A percentile compares a stretch with the other conserved stretches of the same genome.
These are phyloP conservation scores for Heterocephalus glaber DNA, from an alignment of 2,113 vertebrate genomes.

Conservation along the genomic window DNA sequence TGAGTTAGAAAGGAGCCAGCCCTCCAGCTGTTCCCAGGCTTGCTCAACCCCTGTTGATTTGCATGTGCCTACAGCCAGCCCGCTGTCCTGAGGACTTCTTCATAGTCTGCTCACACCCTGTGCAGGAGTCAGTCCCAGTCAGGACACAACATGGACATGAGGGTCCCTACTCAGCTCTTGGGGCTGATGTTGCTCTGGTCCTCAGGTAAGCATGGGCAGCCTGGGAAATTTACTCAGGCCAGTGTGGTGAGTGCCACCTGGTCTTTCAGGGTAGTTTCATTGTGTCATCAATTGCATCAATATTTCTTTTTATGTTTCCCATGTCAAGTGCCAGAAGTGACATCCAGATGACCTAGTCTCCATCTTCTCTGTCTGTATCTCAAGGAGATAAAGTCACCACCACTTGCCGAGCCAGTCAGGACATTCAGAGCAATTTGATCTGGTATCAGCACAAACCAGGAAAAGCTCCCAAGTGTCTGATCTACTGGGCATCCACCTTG, in stretches of 20 bases:
- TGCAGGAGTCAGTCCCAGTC: too few relatives aligned
- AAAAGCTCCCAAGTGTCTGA: not conserved
- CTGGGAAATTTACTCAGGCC: too few relatives aligned
- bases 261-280: not conserved
- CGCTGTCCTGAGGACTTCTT: not conserved
- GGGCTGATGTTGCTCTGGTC: not conserved
- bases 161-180: not conserved
- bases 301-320: not conserved
- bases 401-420: not conserved
- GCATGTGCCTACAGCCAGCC: not conserved
- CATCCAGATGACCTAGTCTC: too few relatives aligned
- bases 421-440: not conserved
- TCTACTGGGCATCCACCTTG: not conserved
- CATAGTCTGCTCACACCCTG: not conserved
- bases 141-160: too few relatives aligned
- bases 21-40: not conserved
- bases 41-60: not conserved
- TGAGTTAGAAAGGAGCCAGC: not conserved
- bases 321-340: not conserved
- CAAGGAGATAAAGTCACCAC: not conserved
- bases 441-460: not conserved
- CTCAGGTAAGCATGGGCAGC: not conserved
- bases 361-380: not conserved
- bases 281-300: accelerated
- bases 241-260: not conserved